Percentiles rank a stretch among this genome's conserved stretches.
phyloP scores from a whole-genome alignment of 2,113 vertebrate genomes.

The Hemiprocne comata region DNA sequence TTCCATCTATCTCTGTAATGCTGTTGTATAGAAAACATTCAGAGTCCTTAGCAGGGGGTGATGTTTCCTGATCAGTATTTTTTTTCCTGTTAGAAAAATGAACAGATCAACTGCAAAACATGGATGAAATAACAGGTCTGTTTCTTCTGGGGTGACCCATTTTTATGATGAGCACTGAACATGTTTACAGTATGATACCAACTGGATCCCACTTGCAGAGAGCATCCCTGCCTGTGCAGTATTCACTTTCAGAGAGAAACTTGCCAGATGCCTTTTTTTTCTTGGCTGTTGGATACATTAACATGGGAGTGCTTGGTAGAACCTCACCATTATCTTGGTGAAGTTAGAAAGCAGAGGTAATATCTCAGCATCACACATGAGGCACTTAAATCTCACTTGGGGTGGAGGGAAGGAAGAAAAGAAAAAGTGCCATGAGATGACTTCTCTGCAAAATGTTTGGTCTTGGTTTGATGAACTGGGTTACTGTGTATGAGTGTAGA shows the following conservation, averaged over 20 bases:
- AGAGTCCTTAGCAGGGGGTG: background rate
- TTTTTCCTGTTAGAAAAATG: background rate
- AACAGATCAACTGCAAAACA: background rate
- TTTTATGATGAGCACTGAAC: background rate
- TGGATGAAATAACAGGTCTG: background rate
- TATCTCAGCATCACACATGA: rapidly evolving
- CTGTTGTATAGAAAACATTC: background rate
- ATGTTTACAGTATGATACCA: background rate
- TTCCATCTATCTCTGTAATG: background rate
- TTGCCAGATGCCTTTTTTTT: background rate
- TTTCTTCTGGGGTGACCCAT: background rate
- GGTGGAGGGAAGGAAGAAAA: background rate
- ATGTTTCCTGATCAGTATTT: background rate
- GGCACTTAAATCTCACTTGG: background rate
- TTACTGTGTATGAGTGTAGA: background rate
- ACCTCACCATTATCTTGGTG: background rate
- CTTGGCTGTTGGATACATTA: background rate
- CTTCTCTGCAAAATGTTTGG: background rate
- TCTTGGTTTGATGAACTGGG: background rate
- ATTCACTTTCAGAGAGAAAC: background rate
- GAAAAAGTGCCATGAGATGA: rapidly evolving
- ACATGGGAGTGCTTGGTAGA: background rate
- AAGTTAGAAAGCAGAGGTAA: background rate
- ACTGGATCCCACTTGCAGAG: background rate
- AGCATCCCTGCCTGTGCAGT: background rate